A percentile compares a stretch with the other conserved stretches of the same genome.
These are phyloP conservation scores for Phrynocephalus vlangalii DNA, from an alignment of 2,797 vertebrate species.

Conservation along the genomic window DNA sequence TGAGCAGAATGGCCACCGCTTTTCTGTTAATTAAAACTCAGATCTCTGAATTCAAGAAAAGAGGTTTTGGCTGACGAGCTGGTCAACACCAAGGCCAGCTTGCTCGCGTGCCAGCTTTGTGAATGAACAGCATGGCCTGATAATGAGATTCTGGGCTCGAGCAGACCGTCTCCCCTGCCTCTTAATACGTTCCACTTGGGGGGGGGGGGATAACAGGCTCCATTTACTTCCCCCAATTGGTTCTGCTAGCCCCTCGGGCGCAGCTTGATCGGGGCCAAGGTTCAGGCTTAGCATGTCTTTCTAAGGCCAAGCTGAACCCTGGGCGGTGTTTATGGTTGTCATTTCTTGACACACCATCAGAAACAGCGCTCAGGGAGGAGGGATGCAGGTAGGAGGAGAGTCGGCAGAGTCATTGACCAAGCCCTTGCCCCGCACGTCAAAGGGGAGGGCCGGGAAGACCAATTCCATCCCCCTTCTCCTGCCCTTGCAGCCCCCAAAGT, in stretches of 20 bases:
- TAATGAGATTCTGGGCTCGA: neutral
- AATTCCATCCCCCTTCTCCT: no score
- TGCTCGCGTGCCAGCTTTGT: neutral
- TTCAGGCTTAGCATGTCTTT: neutral
- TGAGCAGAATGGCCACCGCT: constrained; percentile 56
- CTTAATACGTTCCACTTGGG: rapidly evolving
- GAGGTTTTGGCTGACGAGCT: neutral
- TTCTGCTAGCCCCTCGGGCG: neutral
- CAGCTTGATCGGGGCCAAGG: neutral
- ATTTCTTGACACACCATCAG: neutral
- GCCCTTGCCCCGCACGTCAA: no score
- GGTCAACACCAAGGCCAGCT: neutral
- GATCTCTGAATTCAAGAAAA: neutral
- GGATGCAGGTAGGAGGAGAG: neutral
- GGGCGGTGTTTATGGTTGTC: no score
- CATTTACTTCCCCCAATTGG: neutral
- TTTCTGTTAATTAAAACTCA: constrained; percentile 69
- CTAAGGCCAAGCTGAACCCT: neutral
- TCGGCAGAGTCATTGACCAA: neutral
- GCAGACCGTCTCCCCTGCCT: neutral
- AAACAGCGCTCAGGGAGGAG: neutral
- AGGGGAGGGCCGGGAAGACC: neutral
- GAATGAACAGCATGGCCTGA: rapidly evolving
- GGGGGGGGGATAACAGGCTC: neutral
- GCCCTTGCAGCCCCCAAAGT: no score